Evolutionary conservation across 2,888 invertebrate species (phyloP), one percentile per base, ranked within the genome.

Genomic region (Tromatobia lineatoria): DNA sequence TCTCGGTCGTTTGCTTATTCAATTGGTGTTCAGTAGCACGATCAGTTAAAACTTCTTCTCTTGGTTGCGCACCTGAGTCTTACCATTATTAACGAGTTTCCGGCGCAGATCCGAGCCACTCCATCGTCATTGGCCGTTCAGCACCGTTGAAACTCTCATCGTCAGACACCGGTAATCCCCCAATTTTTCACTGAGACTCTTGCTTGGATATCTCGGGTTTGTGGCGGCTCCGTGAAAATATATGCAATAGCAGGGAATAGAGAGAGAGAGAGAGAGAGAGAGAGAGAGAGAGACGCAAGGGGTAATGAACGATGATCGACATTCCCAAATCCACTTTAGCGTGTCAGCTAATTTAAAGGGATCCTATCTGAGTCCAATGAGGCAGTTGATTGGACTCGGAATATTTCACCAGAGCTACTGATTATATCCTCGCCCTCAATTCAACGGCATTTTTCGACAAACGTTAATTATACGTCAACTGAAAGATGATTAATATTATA

Each of bases 41-140:
- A 61, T n/a, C 23, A 34, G 23, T 45, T 13, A 45, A 74, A 77
- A 70, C 69, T 80, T 84, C 52, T 59, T 59, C 61, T 73, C 69
- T n/a, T 29, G 50, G 18, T 42, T 47, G 70, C 23, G 34, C 83
- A 83, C 83, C 83, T 83, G 85, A 83, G 83, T 66, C 80, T 80
- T 77, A 69, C 52, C 77, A 64, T 85, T 85, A 83, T 80, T 85
- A 85, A 85, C 77, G 80, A 83, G 77, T 74, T 80, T 85, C 69
- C 73, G 76, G 82, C 50, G 57, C 54, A 77, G 77, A 76, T 77
- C 77, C 83, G 66, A 59, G 69, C 74, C 70, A 74, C 75, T 85
- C 74, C 69, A 80, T 84, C 83, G 77, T 84, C 80, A 84, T 84
- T 77, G 77, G 83, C 69, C 71, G 59, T 64, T 71, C 29, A 57